These are phyloP conservation scores for Anabas testudineus DNA, from an alignment of 2,797 vertebrate genomes.

Conservation along the genomic window DNA sequence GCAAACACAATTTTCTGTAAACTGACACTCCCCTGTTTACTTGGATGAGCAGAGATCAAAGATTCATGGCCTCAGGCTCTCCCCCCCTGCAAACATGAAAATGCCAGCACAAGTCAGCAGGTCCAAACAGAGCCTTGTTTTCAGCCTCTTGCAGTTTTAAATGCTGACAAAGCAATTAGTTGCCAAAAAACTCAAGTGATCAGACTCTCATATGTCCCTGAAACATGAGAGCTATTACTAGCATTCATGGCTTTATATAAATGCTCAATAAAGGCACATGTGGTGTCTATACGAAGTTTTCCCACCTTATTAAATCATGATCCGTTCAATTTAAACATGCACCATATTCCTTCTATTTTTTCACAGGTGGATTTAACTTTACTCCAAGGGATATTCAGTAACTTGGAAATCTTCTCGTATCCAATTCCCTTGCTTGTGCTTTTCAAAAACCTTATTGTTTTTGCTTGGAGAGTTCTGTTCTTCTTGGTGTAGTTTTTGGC, in stretches of 20 bases:
- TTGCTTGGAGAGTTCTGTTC: too few relatives aligned
- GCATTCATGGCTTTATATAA: conserved; percentile 11
- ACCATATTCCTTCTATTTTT: too few relatives aligned
- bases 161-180: conserved; percentile 59
- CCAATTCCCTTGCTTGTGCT: too few relatives aligned
- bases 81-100: conserved; percentile 50
- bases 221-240: conserved; percentile 2
- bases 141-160: conserved; percentile 38
- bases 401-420: too few relatives aligned
- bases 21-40: conserved; percentile 37
- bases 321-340: too few relatives aligned
- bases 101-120: conserved; percentile 63
- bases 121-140: conserved; percentile 35
- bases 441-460: too few relatives aligned
- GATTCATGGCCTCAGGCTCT: conserved; percentile 54
- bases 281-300: background rate
- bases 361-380: too few relatives aligned
- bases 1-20: too few relatives aligned
- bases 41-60: conserved; percentile 19
- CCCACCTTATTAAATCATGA: too few relatives aligned
- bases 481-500: too few relatives aligned
- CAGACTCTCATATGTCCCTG: conserved; percentile 19
- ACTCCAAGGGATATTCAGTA: too few relatives aligned
- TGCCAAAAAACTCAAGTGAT: conserved; percentile 27
- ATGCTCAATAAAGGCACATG: background rate